Conservation (phyloP, 2,113 vertebrate species). For the Cyanocitta stelleri region DNA sequence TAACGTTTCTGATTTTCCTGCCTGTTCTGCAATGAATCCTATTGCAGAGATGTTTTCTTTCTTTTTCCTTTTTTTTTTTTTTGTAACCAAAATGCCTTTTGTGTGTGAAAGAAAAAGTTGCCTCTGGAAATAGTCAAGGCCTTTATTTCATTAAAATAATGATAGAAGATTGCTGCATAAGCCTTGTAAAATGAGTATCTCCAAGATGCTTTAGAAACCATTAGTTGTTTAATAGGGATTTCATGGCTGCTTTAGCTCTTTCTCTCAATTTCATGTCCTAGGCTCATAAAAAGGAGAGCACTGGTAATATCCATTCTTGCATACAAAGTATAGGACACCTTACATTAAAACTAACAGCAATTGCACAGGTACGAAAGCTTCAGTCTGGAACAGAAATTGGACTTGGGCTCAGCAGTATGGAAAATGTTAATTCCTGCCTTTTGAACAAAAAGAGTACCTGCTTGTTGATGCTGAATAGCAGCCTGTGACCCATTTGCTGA, state of each 20-base stretch:
- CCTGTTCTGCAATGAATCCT: background rate
- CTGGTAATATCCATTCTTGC: background rate
- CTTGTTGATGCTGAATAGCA: background rate
- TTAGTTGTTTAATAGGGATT: constrained; percentile 49
- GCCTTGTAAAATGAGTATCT: constrained; percentile 27
- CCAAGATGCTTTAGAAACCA: constrained; percentile 37
- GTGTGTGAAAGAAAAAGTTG: constrained; percentile 1
- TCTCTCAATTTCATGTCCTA: background rate
- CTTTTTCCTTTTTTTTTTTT: background rate
- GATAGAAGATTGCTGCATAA: constrained; percentile 20
- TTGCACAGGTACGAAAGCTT: background rate
- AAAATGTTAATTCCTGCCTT: background rate
- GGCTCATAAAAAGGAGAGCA: background rate
- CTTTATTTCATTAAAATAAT: constrained; percentile 48
- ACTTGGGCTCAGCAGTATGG: background rate
- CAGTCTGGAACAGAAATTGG: background rate
- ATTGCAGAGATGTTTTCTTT: background rate
- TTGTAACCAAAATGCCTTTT: background rate
- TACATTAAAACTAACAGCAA: background rate
- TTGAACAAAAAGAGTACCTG: background rate
- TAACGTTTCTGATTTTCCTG: constrained; percentile 5
- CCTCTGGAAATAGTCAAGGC: constrained; percentile 11
- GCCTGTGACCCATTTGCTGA: background rate
- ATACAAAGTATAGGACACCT: background rate
- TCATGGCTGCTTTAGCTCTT: constrained; percentile 42